A percentile compares a stretch with the other conserved stretches of the same genome.
phyloP scores from a whole-genome alignment of 2,888 invertebrate species.

The Phengaris alcon region DNA sequence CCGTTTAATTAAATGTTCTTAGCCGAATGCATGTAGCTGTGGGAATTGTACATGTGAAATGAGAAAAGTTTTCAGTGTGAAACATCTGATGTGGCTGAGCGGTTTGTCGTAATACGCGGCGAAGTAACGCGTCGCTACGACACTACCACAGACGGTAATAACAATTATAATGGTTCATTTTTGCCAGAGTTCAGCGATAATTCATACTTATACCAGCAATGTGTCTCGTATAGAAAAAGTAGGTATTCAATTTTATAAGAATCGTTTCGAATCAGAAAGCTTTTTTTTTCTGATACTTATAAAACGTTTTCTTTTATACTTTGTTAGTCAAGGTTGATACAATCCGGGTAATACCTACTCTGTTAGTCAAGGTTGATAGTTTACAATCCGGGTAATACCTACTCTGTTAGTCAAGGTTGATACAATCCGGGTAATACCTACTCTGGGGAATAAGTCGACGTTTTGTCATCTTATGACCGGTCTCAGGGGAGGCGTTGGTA shows the following conservation, averaged over 20 bases:
- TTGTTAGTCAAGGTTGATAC: background rate
- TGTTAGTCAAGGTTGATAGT: too few relatives aligned
- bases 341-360: background rate
- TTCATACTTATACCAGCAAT: too few relatives aligned
- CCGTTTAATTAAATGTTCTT: conserved; percentile 9
- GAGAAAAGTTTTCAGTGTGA: background rate
- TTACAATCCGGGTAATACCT: background rate
- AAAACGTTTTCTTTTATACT: background rate
- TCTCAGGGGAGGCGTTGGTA: background rate
- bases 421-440: background rate
- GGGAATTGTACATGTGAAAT: conserved; percentile 3
- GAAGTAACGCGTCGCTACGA: too few relatives aligned
- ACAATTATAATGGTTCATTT: too few relatives aligned
- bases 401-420: background rate
- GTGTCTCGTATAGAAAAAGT: too few relatives aligned
- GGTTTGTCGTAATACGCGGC: too few relatives aligned
- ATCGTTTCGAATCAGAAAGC: too few relatives aligned
- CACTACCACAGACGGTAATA: too few relatives aligned
- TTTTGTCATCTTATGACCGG: background rate
- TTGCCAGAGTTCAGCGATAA: too few relatives aligned
- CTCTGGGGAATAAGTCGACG: background rate
- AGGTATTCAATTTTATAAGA: too few relatives aligned
- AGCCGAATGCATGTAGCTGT: background rate
- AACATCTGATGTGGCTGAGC: too few relatives aligned
- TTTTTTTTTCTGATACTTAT: background rate